Conservation (phyloP, 2,888 invertebrate species). For the Scaptomyza flava region DNA sequence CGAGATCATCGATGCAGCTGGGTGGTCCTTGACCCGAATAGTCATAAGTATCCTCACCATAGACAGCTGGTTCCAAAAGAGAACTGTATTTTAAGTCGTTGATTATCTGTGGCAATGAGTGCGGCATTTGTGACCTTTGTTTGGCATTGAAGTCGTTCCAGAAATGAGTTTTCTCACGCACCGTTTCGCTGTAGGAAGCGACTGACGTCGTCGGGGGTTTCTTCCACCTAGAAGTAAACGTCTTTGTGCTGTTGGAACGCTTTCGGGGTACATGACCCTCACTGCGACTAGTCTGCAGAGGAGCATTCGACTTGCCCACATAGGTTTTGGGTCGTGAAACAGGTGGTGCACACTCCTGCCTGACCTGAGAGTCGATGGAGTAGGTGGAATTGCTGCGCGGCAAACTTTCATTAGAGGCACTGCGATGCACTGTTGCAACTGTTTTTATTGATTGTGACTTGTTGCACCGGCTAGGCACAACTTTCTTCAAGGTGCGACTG, state of each 20-base stretch:
- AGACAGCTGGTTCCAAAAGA: slow-evolving; percentile 63
- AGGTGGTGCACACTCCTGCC: slow-evolving; percentile 60
- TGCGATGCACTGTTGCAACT: slow-evolving; percentile 44
- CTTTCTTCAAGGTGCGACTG: slow-evolving; percentile 50
- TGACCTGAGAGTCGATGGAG: slow-evolving; percentile 82
- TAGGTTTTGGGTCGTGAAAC: slow-evolving; percentile 68
- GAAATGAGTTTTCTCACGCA: slow-evolving; percentile 89
- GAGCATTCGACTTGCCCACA: slow-evolving; percentile 46
- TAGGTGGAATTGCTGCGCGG: slow-evolving; percentile 84
- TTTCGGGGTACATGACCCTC: slow-evolving; percentile 76
- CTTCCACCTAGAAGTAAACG: slow-evolving; percentile 65
- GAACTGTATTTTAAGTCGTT: slow-evolving; percentile 88
- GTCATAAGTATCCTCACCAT: slow-evolving; percentile 59
- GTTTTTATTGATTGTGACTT: slow-evolving; percentile 58
- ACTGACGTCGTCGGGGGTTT: slow-evolving; percentile 9
- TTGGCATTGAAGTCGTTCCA: slow-evolving; percentile 85
- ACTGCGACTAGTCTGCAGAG: slow-evolving; percentile 68
- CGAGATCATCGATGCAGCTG: slow-evolving; percentile 83
- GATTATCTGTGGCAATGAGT: slow-evolving; percentile 86
- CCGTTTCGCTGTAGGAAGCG: slow-evolving; percentile 86
- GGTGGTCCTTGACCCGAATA: slow-evolving; percentile 75
- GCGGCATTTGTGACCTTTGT: slow-evolving; percentile 84
- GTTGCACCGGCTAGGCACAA: slow-evolving; percentile 37
- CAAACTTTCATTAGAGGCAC: slow-evolving; percentile 81
- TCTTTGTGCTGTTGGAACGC: slow-evolving; percentile 65